Evolutionary conservation across 2,113 vertebrate species (phyloP).

Genomic region (Antechinus flavipes): DNA sequence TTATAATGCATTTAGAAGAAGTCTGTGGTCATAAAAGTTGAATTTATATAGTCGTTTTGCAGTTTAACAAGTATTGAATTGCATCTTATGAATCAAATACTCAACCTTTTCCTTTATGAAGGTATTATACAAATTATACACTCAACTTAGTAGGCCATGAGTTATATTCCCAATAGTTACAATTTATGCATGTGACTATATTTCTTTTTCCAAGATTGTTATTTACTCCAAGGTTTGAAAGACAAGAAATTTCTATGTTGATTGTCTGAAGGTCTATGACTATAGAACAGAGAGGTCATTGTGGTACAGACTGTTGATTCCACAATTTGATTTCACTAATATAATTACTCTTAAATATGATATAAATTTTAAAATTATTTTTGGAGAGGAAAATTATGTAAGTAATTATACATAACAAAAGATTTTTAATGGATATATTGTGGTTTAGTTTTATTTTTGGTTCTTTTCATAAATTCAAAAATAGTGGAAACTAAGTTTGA

Average conservation of each 20-base stretch:
- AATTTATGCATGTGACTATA: neutral
- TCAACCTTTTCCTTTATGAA: conserved; percentile 14
- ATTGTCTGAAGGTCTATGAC: neutral
- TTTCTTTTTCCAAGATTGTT: neutral
- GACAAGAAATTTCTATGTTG: neutral
- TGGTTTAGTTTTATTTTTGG: neutral
- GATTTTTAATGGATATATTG: neutral
- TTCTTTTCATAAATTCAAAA: neutral
- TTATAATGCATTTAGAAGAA: neutral
- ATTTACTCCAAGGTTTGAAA: neutral
- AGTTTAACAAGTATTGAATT: neutral
- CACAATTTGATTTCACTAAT: neutral
- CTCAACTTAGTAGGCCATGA: neutral
- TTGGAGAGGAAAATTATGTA: neutral
- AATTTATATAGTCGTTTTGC: neutral
- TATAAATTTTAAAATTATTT: neutral
- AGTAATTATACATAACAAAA: neutral
- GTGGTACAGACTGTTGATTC: neutral
- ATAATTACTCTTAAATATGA: neutral
- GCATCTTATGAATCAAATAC: conserved; percentile 5
- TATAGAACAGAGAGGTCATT: too few relatives aligned
- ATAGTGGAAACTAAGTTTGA: neutral
- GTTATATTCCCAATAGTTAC: neutral
- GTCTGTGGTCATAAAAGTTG: neutral
- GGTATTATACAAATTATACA: neutral